Conservation (phyloP, 2,888 invertebrate species). For the Drosophila neoperkinsi region DNA sequence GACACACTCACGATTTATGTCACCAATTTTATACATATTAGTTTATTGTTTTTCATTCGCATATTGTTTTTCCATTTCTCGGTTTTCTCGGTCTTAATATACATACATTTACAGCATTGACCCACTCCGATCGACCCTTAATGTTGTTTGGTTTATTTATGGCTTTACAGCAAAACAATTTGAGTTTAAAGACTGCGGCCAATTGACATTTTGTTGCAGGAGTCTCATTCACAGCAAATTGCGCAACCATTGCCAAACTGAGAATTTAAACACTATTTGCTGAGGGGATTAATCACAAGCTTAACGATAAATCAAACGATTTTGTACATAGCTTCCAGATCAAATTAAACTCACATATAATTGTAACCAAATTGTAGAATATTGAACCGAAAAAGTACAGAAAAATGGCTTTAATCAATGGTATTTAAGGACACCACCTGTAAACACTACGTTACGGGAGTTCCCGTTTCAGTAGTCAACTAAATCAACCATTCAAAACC, state of each 20-base stretch:
- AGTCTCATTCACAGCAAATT: background rate
- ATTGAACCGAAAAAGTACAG: background rate
- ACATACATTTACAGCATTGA: slow-evolving; percentile 35
- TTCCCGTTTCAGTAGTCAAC: background rate
- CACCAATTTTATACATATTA: slow-evolving; percentile 52
- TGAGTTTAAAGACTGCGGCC: slow-evolving; percentile 23
- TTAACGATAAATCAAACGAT: background rate
- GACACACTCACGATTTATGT: slow-evolving; percentile 45
- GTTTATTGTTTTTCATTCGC: slow-evolving; percentile 54
- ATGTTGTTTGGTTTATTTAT: slow-evolving; percentile 42
- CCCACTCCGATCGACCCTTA: slow-evolving; percentile 17
- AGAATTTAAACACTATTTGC: background rate
- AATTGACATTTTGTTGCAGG: slow-evolving; percentile 14
- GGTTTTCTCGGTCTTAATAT: slow-evolving; percentile 10
- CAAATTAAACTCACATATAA: background rate
- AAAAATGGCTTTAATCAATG: background rate
- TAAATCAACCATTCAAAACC: background rate
- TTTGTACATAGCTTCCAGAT: background rate
- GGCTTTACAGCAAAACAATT: slow-evolving; percentile 36
- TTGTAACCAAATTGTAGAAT: background rate
- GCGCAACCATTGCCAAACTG: background rate
- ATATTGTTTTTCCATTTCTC: slow-evolving; percentile 4
- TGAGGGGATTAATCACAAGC: background rate
- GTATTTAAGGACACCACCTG: too few relatives aligned
- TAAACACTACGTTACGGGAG: too few relatives aligned